Evolutionary conservation across 2,797 vertebrate genomes (phyloP).

Genomic region (Lutjanus campechanus): DNA sequence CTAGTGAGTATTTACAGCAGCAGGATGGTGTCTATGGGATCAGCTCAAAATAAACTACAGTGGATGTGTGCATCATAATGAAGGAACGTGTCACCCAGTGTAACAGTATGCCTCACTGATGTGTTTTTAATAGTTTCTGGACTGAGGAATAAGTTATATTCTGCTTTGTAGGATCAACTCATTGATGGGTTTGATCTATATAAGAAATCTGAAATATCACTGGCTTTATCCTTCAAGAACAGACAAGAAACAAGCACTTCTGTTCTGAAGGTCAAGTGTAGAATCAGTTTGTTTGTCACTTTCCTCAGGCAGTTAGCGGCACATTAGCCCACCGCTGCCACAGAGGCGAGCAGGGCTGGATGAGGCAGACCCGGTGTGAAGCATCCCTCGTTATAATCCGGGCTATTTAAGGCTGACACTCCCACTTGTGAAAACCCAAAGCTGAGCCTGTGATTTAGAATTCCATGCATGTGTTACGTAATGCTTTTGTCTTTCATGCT

Average conservation of each 20-base stretch:
- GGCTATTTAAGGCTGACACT: conserved; percentile 79
- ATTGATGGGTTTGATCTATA: not conserved
- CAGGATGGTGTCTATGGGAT: not conserved
- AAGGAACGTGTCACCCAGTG: no score
- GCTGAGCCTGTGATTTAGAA: conserved; percentile 78
- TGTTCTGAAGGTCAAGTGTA: not conserved
- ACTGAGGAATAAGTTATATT: not conserved
- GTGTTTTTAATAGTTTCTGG: not conserved
- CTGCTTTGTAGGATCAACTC: not conserved
- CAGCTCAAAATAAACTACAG: conserved; percentile 9
- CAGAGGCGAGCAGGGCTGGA: conserved; percentile 49
- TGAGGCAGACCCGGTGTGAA: conserved; percentile 68
- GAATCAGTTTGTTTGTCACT: conserved; percentile 21
- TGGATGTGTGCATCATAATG: conserved; percentile 1
- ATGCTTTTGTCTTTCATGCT: conserved; percentile 83
- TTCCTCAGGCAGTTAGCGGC: conserved; percentile 32
- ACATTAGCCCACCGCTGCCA: conserved; percentile 39
- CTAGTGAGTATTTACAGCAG: conserved; percentile 20
- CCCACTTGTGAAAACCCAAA: conserved; percentile 80
- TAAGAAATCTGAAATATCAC: no score
- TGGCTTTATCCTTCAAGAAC: not conserved
- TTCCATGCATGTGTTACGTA: conserved; percentile 84
- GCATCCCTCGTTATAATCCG: conserved; percentile 67
- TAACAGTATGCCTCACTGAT: not conserved
- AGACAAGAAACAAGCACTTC: not conserved